A percentile compares a stretch with the other conserved stretches of the same genome.
These are phyloP conservation scores for Craniophora ligustri DNA, from an alignment of 2,888 invertebrate species.

Conservation along the genomic window DNA sequence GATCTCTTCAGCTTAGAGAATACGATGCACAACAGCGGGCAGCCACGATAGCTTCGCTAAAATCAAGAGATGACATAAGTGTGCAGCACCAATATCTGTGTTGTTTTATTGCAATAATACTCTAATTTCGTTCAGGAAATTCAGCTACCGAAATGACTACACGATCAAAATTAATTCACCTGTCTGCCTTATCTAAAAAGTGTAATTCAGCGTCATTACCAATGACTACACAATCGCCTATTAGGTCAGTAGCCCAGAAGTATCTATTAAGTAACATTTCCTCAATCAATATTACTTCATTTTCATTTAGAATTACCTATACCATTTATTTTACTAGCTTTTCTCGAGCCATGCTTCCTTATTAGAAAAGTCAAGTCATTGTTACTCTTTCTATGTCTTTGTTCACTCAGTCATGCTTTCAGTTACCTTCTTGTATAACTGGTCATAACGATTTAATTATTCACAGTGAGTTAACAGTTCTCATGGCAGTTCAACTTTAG, in stretches of 20 bases:
- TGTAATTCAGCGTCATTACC: background rate
- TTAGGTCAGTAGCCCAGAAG: background rate
- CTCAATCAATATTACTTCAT: conserved; percentile 28
- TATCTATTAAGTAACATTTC: conserved; percentile 32
- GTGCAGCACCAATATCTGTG: too few species aligned
- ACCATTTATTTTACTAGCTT: conserved; percentile 33
- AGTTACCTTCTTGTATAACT: conserved; percentile 53
- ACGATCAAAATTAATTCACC: background rate
- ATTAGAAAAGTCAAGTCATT: conserved; percentile 24
- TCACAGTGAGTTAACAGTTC: conserved; percentile 59
- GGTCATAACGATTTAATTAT: conserved; percentile 57
- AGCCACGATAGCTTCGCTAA: too few species aligned
- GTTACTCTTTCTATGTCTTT: conserved; percentile 26
- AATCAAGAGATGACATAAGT: too few species aligned
- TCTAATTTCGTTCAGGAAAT: too few species aligned
- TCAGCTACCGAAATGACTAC: background rate
- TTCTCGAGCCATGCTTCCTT: conserved; percentile 27
- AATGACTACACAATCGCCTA: conserved; percentile 12
- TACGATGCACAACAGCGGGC: too few species aligned
- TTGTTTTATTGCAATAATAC: too few species aligned
- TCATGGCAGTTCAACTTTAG: conserved; percentile 49
- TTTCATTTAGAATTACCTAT: conserved; percentile 27
- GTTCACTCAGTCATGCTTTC: conserved; percentile 53
- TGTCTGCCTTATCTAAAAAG: background rate
- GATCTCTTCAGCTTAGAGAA: too few species aligned